Percentiles rank a stretch among this genome's conserved stretches.
These are phyloP conservation scores for Prunella strophiata DNA, from an alignment of 2,797 vertebrate species.

Conservation along the genomic window DNA sequence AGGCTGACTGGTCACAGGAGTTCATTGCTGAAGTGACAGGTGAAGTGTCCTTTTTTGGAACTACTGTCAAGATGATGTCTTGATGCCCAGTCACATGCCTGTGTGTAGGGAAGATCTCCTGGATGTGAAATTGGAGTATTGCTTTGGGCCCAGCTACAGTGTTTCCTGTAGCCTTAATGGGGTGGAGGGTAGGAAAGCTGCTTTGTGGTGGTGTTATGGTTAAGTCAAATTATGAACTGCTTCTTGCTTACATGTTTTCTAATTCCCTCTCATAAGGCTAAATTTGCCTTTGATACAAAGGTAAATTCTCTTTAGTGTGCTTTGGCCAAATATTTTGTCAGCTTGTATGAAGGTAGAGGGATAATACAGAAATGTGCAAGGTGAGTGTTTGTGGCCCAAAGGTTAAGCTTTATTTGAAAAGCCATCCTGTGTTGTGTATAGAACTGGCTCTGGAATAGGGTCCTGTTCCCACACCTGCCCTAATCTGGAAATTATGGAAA, in stretches of 20 bases:
- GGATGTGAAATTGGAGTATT: not conserved
- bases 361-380: not conserved
- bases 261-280: not conserved
- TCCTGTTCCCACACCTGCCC: not conserved
- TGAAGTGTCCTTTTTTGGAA: conserved; percentile 54
- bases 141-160: not conserved
- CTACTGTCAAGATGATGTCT: not conserved
- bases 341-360: not conserved
- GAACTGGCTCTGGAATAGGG: not conserved
- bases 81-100: not conserved
- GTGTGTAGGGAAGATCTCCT: not conserved
- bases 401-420: not conserved
- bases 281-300: not conserved
- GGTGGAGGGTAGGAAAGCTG: fast-evolving
- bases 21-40: conserved; percentile 96
- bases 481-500: not conserved
- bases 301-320: not conserved
- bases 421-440: not conserved
- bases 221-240: not conserved
- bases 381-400: not conserved
- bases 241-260: not conserved
- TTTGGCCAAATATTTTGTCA: not conserved
- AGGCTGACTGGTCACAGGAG: conserved; percentile 95
- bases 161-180: not conserved
- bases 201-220: not conserved